phyloP scores from a whole-genome alignment of 2,113 vertebrate genomes.

The Propithecus coquereli region DNA sequence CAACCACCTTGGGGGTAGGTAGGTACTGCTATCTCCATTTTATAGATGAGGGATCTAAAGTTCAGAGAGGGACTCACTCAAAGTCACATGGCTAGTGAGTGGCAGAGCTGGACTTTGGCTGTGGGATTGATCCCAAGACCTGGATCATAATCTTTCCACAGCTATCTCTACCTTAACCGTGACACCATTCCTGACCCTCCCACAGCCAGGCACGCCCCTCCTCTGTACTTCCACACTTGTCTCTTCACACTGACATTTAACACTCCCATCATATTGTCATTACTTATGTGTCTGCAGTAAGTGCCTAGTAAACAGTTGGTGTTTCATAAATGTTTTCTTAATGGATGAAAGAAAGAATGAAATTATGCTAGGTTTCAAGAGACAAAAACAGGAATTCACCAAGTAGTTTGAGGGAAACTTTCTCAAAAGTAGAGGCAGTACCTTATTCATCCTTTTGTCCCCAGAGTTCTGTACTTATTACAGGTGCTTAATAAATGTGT shows the following conservation, averaged over 20 bases:
- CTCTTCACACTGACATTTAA: not conserved
- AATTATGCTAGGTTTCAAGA: not conserved
- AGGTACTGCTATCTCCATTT: not conserved
- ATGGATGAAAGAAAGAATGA: not conserved
- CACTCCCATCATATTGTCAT: not conserved
- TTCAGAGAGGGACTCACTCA: not conserved
- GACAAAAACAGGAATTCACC: not conserved
- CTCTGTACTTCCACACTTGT: not conserved
- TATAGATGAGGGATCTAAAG: not conserved
- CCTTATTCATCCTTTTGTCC: not conserved
- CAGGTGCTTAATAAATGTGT: not conserved
- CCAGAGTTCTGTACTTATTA: not conserved
- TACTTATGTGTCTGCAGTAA: not conserved
- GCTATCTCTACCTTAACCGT: not conserved
- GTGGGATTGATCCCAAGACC: not conserved
- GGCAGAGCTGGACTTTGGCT: not conserved
- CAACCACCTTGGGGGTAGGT: not conserved
- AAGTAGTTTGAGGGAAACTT: not conserved
- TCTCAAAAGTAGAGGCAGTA: not conserved
- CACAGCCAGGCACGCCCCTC: not conserved
- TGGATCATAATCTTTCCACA: not conserved
- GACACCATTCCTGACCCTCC: not conserved
- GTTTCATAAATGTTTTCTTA: not conserved
- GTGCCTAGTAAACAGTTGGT: not conserved
- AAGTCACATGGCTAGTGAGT: not conserved